A percentile compares a stretch with the other conserved stretches of the same genome.
These are phyloP conservation scores for Hiodon tergisus DNA, from an alignment of 2,113 vertebrate species.

Conservation along the genomic window DNA sequence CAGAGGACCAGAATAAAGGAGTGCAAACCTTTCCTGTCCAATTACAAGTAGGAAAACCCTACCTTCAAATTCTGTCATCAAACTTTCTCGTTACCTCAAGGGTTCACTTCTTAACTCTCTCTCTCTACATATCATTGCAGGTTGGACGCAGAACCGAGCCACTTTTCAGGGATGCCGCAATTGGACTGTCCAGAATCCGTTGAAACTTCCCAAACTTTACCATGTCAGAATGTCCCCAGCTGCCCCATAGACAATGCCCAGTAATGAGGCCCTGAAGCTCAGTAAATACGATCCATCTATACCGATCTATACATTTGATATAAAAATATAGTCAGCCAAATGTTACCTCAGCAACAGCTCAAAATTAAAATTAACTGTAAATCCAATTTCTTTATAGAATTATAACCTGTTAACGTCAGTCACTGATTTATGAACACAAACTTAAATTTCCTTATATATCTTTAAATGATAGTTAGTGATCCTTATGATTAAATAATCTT, in stretches of 20 bases:
- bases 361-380: no score
- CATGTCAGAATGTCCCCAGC: conserved; percentile 13
- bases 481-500: no score
- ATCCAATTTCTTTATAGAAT: no score
- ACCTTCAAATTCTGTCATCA: neutral
- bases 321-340: no score
- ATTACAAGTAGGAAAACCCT: conserved; percentile 41
- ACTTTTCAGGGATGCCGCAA: neutral
- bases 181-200: neutral
- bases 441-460: no score
- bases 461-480: no score
- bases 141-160: neutral
- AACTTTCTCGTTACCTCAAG: neutral
- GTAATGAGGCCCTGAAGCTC: neutral
- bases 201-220: neutral
- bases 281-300: neutral
- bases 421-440: no score
- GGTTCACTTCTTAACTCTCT: neutral
- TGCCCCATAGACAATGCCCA: neutral
- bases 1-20: neutral
- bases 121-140: neutral
- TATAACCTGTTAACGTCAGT: no score
- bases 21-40: conserved; percentile 43
- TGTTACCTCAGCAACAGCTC: no score
- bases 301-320: no score